Evolutionary conservation across 2,113 vertebrate species (phyloP), one percentile per base, ranked within the genome.

Genomic region (Gallinago undulata): DNA sequence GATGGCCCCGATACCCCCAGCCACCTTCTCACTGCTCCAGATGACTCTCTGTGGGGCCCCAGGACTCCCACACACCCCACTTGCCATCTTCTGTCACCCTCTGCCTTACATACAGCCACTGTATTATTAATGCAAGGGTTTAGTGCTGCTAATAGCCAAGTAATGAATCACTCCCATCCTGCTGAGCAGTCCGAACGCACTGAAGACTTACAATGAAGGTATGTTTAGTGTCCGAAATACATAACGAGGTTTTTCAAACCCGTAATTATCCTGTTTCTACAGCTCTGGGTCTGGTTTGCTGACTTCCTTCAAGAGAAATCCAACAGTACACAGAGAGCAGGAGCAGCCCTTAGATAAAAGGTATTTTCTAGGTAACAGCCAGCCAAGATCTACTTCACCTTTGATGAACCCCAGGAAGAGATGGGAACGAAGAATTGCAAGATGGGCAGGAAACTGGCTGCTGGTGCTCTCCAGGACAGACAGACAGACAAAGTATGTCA

Each of bases 341-440:
- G 50, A 60, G 7, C 45, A 67, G 68, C 31, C 73, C 68, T 86
- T 39, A 18, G 1, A 19, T 15, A 41, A 74, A 70, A 59, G 6
- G 3, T 19, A 59, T 83, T 62, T 91, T 84, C 37, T 64, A 94
- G 67, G 53, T 76, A 80, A 73, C 45, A 90, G n/a, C 53, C 74
- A 87, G 87, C 64, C 82, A 74, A 91, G 56, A 66, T 31, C 56
- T 56, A 41, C 24, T 66, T 91, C 87, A 87, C 89, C 95, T 87
- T 66, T 70, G 64, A 30, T 53, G 87, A 91, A 87, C 84, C 60
- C 5, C 1, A 53, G 31, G 60, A 88, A 62, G 28, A 91, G 73
- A 89, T 9, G 87, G 73, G 96, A 97, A 95, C 93, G 90, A 95
- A 91, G 96, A 95, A 72, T 14, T 93, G 89, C 95, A 63, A 78